Evolutionary conservation across 2,797 vertebrate genomes (phyloP), one percentile per base, ranked within the genome.

Genomic region (Eidolon dupreanum): DNA sequence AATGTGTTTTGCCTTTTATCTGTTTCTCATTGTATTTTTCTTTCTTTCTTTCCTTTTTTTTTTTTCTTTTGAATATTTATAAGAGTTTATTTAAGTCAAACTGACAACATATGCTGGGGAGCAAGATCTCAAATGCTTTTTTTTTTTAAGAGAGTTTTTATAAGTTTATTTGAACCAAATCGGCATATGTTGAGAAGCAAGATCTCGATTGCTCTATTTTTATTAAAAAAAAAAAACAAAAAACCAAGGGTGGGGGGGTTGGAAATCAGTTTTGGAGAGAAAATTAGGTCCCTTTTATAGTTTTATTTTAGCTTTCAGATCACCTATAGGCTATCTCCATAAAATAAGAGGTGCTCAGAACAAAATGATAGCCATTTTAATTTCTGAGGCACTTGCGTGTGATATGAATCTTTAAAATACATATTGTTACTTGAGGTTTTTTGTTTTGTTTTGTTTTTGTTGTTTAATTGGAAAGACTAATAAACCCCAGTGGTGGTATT

Each of bases 291-390:
- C 51, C 24, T 75, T 94, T 84, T 11, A 33, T 95, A 68, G 19
- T 84, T 96, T 95, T 78, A 95, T 84, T 96, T 95, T 78, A 95
- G 51, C 9, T 94, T 94, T 93, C 11, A 93, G 46, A 53, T 89
- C 24, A 89, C 74, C 33, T 70, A 55, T 92, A 87, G 26, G 31
- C 38, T 83, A 38, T 83, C 41, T 55, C 22, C 41, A 63, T 82
- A 94, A 74, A 92, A 77, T 77, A 89, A 84, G 51, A 91, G 33
- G 53, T 88, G 8, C 51, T 12, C 7, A 84, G 71, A 68, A 78
- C 33, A 88, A 85, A 85, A 68, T 83, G 75, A 83, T 59, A 78
- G 24, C 49, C 4, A 20, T 88, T 95, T 96, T 91, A 51, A 71
- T 70, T 96, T 87, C 75, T 49, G 11, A 65, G 57, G 46, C 90